These are phyloP conservation scores for Melieria picta DNA, from an alignment of 2,888 invertebrate genomes.

Conservation along the genomic window DNA sequence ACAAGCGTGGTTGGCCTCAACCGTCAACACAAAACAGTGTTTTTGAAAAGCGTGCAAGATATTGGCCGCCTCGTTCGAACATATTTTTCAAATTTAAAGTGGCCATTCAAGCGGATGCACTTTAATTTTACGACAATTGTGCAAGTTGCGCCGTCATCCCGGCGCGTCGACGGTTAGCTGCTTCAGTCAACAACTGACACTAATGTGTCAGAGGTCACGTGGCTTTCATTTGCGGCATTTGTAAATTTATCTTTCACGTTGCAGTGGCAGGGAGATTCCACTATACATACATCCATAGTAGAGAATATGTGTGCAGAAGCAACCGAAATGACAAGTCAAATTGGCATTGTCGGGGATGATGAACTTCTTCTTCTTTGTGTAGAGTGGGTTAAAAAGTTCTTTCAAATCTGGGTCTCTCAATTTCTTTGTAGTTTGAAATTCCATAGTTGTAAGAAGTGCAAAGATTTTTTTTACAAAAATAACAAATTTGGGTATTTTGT, in stretches of 20 bases:
- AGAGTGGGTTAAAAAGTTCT: too few relatives aligned
- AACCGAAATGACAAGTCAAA: background rate
- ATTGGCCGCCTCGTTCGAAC: background rate
- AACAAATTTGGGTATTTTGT: too few relatives aligned
- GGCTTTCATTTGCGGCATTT: conserved; percentile 50
- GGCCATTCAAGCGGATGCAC: conserved; percentile 64
- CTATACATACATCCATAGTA: too few relatives aligned
- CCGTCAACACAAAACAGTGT: conserved; percentile 45
- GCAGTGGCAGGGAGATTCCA: conserved; percentile 1
- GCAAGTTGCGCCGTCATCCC: conserved; percentile 54
- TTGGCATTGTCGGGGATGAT: background rate
- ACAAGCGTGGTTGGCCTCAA: conserved; percentile 2
- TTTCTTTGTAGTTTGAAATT: too few relatives aligned
- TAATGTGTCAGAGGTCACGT: conserved; percentile 65
- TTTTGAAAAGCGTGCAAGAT: conserved; percentile 62
- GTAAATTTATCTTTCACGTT: conserved; percentile 30
- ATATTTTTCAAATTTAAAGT: conserved; percentile 53
- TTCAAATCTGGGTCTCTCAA: too few relatives aligned
- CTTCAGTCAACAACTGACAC: conserved; percentile 54
- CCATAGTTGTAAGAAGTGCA: too few relatives aligned
- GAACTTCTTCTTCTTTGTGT: too few relatives aligned
- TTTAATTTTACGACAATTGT: conserved; percentile 63
- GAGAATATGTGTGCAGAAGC: too few relatives aligned
- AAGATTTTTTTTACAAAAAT: too few relatives aligned
- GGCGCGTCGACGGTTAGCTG: conserved; percentile 10